Percentiles rank a stretch among this genome's conserved stretches.
These are phyloP conservation scores for Elachura formosa DNA, from an alignment of 2,113 vertebrate species.

Conservation along the genomic window DNA sequence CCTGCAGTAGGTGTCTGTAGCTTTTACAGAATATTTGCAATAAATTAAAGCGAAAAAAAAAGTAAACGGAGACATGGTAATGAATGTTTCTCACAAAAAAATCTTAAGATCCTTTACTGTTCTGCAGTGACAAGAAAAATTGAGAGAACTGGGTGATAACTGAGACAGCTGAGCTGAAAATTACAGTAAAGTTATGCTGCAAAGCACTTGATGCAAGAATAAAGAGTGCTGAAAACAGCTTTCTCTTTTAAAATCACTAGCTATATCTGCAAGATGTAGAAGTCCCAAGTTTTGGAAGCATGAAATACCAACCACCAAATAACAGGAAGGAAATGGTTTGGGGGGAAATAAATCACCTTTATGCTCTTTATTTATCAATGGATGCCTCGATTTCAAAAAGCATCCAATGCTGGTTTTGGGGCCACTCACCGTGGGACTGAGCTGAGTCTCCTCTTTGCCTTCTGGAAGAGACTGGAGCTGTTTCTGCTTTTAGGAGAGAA, in stretches of 20 bases:
- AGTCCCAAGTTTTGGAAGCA: neutral
- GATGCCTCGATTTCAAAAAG: neutral
- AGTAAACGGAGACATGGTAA: neutral
- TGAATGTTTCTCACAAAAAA: neutral
- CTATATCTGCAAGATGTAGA: neutral
- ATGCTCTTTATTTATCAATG: neutral
- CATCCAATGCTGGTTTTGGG: accelerated
- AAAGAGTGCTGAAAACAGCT: neutral
- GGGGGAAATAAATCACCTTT: neutral
- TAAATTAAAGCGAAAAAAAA: neutral
- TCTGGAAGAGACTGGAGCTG: neutral
- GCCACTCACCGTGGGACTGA: neutral
- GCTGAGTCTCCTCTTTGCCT: neutral
- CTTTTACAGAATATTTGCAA: neutral
- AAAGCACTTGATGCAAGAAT: neutral
- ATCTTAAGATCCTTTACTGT: neutral
- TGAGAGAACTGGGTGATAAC: neutral
- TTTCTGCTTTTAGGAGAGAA: neutral
- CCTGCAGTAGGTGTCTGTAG: neutral
- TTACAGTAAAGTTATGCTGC: neutral
- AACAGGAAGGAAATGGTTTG: neutral
- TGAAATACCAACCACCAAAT: neutral
- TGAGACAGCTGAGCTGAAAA: neutral
- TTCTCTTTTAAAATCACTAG: neutral
- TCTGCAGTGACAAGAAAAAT: neutral